Conservation (phyloP, 92 coral and sea anemone species). For the Zoanthus gigantus region DNA sequence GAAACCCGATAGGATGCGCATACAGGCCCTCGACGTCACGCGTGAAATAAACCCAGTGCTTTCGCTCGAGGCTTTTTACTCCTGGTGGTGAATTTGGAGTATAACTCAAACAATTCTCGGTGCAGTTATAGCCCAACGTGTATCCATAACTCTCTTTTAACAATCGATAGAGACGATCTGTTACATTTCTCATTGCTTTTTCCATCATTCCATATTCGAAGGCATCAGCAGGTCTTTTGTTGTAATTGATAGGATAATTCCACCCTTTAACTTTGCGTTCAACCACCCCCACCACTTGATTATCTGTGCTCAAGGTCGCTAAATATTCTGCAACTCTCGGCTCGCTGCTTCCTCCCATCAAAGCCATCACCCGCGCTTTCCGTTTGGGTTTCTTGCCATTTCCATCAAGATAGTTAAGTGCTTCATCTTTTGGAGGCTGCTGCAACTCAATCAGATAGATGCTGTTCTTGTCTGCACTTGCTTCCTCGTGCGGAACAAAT, state of each 20-base stretch:
- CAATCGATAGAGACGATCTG: constrained; percentile 15
- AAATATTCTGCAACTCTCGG: constrained; percentile 13
- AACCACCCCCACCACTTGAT: background rate
- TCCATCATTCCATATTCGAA: constrained; percentile 30
- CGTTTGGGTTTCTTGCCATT: constrained; percentile 10
- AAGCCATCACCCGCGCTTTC: constrained; percentile 42
- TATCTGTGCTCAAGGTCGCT: constrained; percentile 6
- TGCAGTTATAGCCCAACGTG: constrained; percentile 34
- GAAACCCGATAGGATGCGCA: constrained; percentile 34
- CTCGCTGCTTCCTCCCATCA: background rate
- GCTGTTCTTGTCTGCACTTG: constrained; percentile 33
- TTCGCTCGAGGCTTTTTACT: constrained; percentile 24
- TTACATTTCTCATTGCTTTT: constrained; percentile 19
- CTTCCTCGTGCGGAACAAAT: constrained; percentile 28
- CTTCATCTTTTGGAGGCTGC: constrained; percentile 22
- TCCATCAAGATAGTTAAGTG: background rate
- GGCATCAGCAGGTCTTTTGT: constrained; percentile 37
- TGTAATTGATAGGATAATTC: constrained; percentile 8
- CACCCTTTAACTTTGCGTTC: background rate
- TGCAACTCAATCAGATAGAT: constrained; percentile 39
- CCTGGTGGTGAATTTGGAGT: constrained; percentile 41
- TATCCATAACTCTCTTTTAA: constrained; percentile 41
- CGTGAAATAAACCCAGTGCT: constrained; percentile 40
- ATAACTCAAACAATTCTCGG: constrained; percentile 4
- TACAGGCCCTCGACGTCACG: constrained; percentile 35